phyloP scores from a whole-genome alignment of 2,888 invertebrate species.

The Spatulosminthurus flaviceps region DNA sequence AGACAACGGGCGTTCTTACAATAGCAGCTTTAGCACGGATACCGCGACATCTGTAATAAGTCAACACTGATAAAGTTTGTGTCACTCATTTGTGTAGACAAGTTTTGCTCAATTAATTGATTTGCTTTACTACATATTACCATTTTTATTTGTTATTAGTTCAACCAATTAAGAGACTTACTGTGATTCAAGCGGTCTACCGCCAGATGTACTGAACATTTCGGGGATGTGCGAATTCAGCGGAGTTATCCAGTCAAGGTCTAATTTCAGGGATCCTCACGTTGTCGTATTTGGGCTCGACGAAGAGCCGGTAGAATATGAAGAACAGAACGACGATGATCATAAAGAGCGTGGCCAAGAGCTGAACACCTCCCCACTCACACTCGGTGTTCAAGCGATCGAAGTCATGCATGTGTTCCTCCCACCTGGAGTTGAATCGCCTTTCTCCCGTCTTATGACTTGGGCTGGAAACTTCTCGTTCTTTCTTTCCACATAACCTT shows the following conservation, averaged over 20 bases:
- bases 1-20: too few species aligned
- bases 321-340: not conserved
- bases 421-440: constrained; percentile 7
- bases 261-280: not conserved
- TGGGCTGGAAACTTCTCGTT: not conserved
- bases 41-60: too few species aligned
- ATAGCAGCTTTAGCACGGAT: too few species aligned
- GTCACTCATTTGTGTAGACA: too few species aligned
- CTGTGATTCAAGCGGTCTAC: not conserved
- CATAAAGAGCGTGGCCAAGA: not conserved
- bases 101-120: too few species aligned
- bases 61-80: too few species aligned
- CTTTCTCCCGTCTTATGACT: not conserved
- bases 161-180: too few species aligned
- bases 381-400: not conserved
- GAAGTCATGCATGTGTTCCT: constrained; percentile 10
- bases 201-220: not conserved
- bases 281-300: constrained; percentile 1
- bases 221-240: not conserved
- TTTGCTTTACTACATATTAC: too few species aligned
- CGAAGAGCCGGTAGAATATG: constrained; percentile 2
- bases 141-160: too few species aligned
- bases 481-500: not conserved
- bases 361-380: not conserved
- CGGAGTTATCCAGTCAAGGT: not conserved